Percentiles rank a stretch among this genome's conserved stretches.
These are phyloP conservation scores for Bungarus multicinctus DNA, from an alignment of 2,113 vertebrate genomes.

Conservation along the genomic window DNA sequence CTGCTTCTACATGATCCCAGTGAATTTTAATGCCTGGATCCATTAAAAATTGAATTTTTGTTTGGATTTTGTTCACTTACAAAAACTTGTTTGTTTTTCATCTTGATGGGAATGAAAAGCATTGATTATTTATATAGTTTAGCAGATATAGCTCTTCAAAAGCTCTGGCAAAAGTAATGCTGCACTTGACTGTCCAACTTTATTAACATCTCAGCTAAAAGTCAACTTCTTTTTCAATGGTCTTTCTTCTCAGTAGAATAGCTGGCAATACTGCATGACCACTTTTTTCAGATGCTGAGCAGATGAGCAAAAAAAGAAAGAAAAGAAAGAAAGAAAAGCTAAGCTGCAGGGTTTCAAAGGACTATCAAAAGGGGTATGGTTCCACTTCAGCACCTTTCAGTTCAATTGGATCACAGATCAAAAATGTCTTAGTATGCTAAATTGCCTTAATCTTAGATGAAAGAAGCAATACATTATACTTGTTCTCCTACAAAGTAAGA, in stretches of 20 bases:
- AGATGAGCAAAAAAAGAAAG: not conserved
- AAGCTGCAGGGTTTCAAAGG: not conserved
- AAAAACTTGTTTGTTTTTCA: not conserved
- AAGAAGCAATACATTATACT: not conserved
- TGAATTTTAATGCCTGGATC: not conserved
- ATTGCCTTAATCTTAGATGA: slow-evolving; percentile 38
- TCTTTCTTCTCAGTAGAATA: not conserved
- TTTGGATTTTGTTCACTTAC: not conserved
- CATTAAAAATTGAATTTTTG: not conserved
- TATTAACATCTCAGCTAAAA: not conserved
- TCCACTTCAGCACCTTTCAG: not conserved
- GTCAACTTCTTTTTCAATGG: not conserved
- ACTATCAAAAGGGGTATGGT: not conserved
- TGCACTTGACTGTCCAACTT: not conserved
- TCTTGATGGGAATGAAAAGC: not conserved
- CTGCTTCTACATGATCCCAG: not conserved
- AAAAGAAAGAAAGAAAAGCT: accelerated
- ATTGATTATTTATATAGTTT: not conserved
- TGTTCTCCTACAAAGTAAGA: not conserved
- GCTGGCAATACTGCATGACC: not conserved
- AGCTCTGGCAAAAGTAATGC: not conserved
- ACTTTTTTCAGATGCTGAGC: not conserved
- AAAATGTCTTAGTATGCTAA: not conserved
- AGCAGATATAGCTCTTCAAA: not conserved
- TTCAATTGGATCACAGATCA: not conserved